Conservation (phyloP, 2,113 vertebrate species). For the Dinomys branickii region DNA sequence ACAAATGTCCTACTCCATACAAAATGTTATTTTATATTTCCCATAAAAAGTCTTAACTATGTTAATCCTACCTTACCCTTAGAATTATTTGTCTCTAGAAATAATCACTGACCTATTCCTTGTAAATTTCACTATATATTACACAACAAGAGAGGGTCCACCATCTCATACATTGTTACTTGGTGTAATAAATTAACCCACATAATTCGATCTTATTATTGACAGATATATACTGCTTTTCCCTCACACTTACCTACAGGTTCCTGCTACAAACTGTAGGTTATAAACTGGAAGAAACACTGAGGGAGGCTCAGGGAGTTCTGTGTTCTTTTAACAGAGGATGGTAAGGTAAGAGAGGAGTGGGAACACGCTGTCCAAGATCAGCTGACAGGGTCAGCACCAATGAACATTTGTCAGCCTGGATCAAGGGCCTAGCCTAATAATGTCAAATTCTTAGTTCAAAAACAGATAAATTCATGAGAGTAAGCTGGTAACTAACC, state of each 20-base stretch:
- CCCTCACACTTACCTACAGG: not conserved
- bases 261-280: constrained; percentile 11
- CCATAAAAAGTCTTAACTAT: not conserved
- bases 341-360: not conserved
- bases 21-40: constrained; percentile 47
- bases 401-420: not conserved
- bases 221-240: not conserved
- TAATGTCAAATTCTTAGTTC: not conserved
- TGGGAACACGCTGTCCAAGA: not conserved
- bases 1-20: not conserved
- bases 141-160: not conserved
- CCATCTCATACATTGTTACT: not conserved
- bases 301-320: not conserved
- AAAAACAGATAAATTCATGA: not conserved
- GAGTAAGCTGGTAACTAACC: not conserved
- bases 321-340: not conserved
- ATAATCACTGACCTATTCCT: not conserved
- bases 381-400: too few relatives aligned
- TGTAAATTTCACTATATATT: not conserved
- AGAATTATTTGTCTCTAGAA: not conserved
- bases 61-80: not conserved
- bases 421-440: not conserved
- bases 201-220: not conserved
- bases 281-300: not conserved
- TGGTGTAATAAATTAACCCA: not conserved